Percentiles rank a stretch among this genome's conserved stretches.
Evolutionary conservation across 2,888 invertebrate genomes (phyloP).

Genomic region (Epistrophella euchroma): DNA sequence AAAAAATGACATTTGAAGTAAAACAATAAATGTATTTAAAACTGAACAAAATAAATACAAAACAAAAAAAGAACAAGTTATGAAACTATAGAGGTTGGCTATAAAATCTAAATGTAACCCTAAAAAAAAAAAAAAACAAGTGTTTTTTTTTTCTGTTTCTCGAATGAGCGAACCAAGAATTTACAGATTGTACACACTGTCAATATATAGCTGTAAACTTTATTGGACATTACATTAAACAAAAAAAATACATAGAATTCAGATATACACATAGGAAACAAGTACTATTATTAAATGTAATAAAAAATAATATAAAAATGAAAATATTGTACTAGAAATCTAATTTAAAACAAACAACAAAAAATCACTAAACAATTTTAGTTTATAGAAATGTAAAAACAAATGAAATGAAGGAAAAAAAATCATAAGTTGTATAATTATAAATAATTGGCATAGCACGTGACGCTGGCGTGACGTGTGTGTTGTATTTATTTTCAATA

Average conservation of each 20-base stretch:
- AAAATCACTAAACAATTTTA: slow-evolving; percentile 74
- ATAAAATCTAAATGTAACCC: slow-evolving; percentile 70
- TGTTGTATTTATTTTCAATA: slow-evolving; percentile 76
- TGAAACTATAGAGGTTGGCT: slow-evolving; percentile 75
- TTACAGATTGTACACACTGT: slow-evolving; percentile 61
- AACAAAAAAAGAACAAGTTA: too few species aligned
- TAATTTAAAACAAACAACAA: slow-evolving; percentile 58
- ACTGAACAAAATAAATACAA: slow-evolving; percentile 72
- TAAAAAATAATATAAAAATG: slow-evolving; percentile 52
- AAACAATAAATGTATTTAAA: slow-evolving; percentile 47
- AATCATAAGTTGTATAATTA: slow-evolving; percentile 40
- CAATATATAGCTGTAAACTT: slow-evolving; percentile 66
- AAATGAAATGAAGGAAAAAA: slow-evolving; percentile 41
- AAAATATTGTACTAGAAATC: slow-evolving; percentile 69
- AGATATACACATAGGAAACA: slow-evolving; percentile 71
- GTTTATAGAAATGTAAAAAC: slow-evolving; percentile 69
- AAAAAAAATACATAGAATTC: slow-evolving; percentile 58
- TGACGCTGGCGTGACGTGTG: slow-evolving; percentile 77
- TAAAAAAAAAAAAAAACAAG: slow-evolving; percentile 35
- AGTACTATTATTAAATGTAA: slow-evolving; percentile 71
- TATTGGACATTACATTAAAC: slow-evolving; percentile 69
- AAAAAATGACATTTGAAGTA: slow-evolving; percentile 17
- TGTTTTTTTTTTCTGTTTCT: slow-evolving; percentile 53
- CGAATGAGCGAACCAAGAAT: slow-evolving; percentile 64
- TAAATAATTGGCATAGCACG: slow-evolving; percentile 73